phyloP scores from a whole-genome alignment of 2,797 vertebrate species.

The Acrocephalus scirpaceus region DNA sequence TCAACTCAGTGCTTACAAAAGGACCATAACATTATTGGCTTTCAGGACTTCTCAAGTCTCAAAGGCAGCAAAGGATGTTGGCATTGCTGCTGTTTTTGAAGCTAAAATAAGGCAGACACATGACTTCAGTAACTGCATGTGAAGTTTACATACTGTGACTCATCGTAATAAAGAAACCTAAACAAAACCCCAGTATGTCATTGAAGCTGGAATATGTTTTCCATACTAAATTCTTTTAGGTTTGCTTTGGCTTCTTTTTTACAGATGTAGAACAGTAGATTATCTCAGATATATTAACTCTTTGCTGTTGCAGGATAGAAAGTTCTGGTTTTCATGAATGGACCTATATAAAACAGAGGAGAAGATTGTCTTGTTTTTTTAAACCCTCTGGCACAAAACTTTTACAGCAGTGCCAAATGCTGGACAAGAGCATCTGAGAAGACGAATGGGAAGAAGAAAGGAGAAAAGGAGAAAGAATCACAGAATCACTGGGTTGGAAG shows the following conservation, averaged over 20 bases:
- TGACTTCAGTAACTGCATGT: neutral
- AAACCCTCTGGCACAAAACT: neutral
- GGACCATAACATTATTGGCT: neutral
- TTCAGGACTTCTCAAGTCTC: neutral
- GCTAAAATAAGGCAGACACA: conserved; percentile 25
- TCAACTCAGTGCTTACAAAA: neutral
- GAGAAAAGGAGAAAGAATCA: neutral
- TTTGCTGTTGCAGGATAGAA: neutral
- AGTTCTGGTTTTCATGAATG: neutral
- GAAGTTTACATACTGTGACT: conserved; percentile 46
- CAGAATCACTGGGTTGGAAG: too few species aligned
- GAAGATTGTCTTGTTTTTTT: neutral
- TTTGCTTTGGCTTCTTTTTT: conserved; percentile 42
- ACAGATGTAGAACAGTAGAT: neutral
- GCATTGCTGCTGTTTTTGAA: conserved; percentile 1
- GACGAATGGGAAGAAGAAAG: neutral
- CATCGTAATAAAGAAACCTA: conserved; percentile 2
- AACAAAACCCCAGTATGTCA: conserved; percentile 24
- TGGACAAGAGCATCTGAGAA: neutral
- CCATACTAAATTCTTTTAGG: neutral
- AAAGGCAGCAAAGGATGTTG: conserved; percentile 12
- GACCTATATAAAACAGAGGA: neutral
- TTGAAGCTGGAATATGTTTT: conserved; percentile 41
- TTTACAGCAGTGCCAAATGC: neutral
- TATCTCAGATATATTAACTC: neutral